Evolutionary conservation across 2,888 invertebrate genomes (phyloP), one percentile per base, ranked within the genome.

Genomic region (Arrhopalites spinosus): DNA sequence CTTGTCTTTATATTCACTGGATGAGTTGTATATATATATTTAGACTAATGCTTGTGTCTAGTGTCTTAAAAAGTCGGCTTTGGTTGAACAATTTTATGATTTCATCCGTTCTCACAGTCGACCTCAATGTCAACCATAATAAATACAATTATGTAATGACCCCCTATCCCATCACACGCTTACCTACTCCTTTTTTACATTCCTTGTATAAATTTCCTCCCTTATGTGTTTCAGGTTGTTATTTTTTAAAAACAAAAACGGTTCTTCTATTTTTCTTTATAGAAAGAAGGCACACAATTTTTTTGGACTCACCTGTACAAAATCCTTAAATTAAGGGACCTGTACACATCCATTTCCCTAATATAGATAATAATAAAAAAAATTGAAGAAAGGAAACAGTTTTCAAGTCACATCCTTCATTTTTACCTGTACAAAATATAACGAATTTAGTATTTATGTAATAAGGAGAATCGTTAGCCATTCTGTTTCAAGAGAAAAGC

Each of bases 91-190:
- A 69, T 69, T 69, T 69, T 69, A 69, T 69, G 47, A 69, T 69
- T 69, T 69, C 69, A 69, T 69, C 69, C 69, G 50, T 69, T 69
- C 73, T 73, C 73, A 73, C 63, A 73, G 50, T 64, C 63, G 64
- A 63, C 73, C 73, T 73, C 29, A 73, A 61, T 73, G 73, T 73
- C 73, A 73, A 61, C 73, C 61, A 71, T 59, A 69, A 69, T 69
- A 69, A 69, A 53, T 47, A 69, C 50, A 69, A 69, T 69, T 69
- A 53, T 69, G 27, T 30, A 47, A 53, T 50, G 53, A 45, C 67
- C n/a, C n/a, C n/a, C n/a, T n/a, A n/a, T 67, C 15, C 50, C 45
- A 45, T 25, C 20, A 23, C 67, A 67, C 45, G 36, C 36, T 45
- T 67, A 45, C 36, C 43, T 20, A 45, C 25, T 45, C 67, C 45